Conservation (phyloP, 2,888 invertebrate genomes). For the Agriopis aurantiaria region DNA sequence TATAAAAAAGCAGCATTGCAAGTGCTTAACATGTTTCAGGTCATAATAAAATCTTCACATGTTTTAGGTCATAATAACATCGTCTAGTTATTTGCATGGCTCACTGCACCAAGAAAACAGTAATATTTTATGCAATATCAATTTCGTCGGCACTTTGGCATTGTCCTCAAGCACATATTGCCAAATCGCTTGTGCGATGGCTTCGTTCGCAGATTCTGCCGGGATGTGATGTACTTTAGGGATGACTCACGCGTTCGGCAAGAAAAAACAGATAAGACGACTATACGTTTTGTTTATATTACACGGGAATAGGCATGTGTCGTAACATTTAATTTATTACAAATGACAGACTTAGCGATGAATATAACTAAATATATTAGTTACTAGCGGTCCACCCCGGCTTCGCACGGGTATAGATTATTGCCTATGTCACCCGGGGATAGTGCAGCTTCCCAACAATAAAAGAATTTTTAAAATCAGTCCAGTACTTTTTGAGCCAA, state of each 20-base stretch:
- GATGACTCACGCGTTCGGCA: conserved; percentile 3
- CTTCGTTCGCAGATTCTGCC: conserved; percentile 30
- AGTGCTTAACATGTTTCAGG: too few relatives aligned
- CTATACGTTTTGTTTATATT: too few relatives aligned
- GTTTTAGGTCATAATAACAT: not conserved
- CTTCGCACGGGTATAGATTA: too few relatives aligned
- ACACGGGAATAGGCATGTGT: too few relatives aligned
- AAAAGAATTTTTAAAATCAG: too few relatives aligned
- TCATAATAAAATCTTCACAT: not conserved
- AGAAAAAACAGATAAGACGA: not conserved
- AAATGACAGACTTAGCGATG: too few relatives aligned
- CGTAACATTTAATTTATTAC: too few relatives aligned
- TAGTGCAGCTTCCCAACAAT: too few relatives aligned
- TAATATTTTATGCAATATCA: conserved; percentile 30
- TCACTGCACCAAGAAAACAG: conserved; percentile 31
- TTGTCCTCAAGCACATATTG: conserved; percentile 28
- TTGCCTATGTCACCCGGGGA: too few relatives aligned
- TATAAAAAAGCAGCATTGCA: not conserved
- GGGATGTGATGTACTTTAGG: conserved; percentile 25
- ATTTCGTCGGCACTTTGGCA: conserved; percentile 31
- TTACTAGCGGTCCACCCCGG: too few relatives aligned
- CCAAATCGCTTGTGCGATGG: conserved; percentile 40
- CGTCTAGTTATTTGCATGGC: not conserved
- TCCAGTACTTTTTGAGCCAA: too few relatives aligned
- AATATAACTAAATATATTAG: too few relatives aligned